Evolutionary conservation across 2,888 invertebrate species (phyloP), one percentile per base, ranked within the genome.

Genomic region (Smittia sp.): DNA sequence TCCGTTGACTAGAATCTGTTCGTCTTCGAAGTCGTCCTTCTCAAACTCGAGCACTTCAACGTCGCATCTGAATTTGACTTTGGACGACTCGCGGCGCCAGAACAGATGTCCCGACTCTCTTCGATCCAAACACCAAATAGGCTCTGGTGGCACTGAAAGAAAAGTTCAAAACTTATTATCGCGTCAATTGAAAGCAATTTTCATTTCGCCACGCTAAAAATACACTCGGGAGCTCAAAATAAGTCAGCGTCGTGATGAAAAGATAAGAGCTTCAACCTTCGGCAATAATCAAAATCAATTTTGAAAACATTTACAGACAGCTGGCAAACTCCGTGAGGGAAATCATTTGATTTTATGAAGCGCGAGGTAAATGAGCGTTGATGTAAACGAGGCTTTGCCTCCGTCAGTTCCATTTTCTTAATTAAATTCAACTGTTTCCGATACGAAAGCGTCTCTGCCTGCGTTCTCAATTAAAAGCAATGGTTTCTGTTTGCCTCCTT

Each of bases 21-120:
- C 74, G 74, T 82, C 81, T 76, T 83, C 83, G n/a, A 81, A 79
- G 1, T 82, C 81, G 76, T 81, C 80, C 74, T 81, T 81, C 75
- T 81, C 82, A 73, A 81, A 83, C 77, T 83, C 83, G 52, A 83
- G 74, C 11, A 83, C 82, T 76, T 83, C 83, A 39, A 83, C 83
- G 72, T 83, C 83, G 74, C 81, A 82, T 18, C 83, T 80, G 76
- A 83, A 83, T 39, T 82, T 81, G 15, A 83, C 82, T 75, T 18
- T 52, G 1, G 82, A 80, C 74, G 80, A 78, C 39, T 83, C 83
- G 62, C 82, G 80, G 39, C 81, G 79, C 83, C 83, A 83, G 18
- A 83, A 83, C 75, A 83, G 79, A 54, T 70, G 69, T 0, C 83
- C 83, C 0, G 81, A 81, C 69, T 81, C 82, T 13, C 83, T 78